A percentile compares a stretch with the other conserved stretches of the same genome.
Evolutionary conservation across 2,888 invertebrate species (phyloP).

Genomic region (Cephus sareptanus): DNA sequence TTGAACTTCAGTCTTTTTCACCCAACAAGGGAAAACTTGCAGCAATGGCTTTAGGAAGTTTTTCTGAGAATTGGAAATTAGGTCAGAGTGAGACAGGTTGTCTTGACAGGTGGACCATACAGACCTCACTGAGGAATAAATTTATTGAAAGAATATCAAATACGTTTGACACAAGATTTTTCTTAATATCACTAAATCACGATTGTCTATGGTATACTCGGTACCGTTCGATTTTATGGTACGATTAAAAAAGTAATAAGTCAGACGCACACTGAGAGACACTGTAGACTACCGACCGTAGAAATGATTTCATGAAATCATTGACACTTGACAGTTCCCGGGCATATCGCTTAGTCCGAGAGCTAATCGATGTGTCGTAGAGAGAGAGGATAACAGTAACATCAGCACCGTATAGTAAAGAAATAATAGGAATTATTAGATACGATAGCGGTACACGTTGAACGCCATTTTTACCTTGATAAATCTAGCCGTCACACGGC

Average conservation of each 20-base stretch:
- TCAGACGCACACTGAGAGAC: not conserved
- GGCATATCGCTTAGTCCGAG: not conserved
- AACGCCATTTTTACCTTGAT: slow-evolving; percentile 59
- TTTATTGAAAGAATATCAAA: not conserved
- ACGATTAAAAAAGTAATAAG: not conserved
- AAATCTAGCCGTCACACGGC: slow-evolving; percentile 40
- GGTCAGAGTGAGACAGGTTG: slow-evolving; percentile 45
- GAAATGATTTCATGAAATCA: not conserved
- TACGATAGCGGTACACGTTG: slow-evolving; percentile 22
- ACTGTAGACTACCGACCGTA: not conserved
- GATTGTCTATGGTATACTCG: not conserved
- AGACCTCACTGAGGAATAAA: not conserved
- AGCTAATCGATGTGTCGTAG: not conserved
- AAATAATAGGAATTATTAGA: not conserved
- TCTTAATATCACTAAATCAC: not conserved
- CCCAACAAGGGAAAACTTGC: not conserved
- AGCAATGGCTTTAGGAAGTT: not conserved
- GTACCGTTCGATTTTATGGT: not conserved
- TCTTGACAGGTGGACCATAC: slow-evolving; percentile 47
- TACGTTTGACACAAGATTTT: not conserved
- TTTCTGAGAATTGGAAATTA: slow-evolving; percentile 24
- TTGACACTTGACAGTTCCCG: slow-evolving; percentile 1
- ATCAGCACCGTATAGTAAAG: not conserved
- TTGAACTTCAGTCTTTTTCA: not conserved
- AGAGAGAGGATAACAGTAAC: not conserved